These are phyloP conservation scores for Drosophila setifemur DNA, from an alignment of 1,140 invertebrate species.

Conservation along the genomic window DNA sequence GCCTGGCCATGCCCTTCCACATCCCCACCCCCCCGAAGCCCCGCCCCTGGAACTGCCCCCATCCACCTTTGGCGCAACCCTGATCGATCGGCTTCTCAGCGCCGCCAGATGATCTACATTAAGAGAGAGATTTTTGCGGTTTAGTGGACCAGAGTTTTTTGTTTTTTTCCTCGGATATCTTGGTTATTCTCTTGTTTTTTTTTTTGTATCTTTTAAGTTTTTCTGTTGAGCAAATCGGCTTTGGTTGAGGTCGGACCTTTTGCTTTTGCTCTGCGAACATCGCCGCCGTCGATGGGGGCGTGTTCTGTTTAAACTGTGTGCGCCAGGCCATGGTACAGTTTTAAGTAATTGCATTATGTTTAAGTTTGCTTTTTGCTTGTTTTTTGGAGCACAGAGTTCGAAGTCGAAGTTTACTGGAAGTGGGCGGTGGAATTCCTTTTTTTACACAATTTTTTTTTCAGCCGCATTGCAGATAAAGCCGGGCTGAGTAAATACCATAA, in stretches of 20 bases:
- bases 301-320: slow-evolving; percentile 71
- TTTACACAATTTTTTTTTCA: slow-evolving; percentile 2
- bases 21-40: not conserved
- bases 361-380: slow-evolving; percentile 45
- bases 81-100: slow-evolving; percentile 71
- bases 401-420: slow-evolving; percentile 62
- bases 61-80: not conserved
- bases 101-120: slow-evolving; percentile 79
- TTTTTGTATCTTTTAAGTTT: not conserved
- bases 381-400: slow-evolving; percentile 62
- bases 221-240: no score
- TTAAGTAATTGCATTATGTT: slow-evolving; percentile 81
- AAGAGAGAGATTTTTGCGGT: slow-evolving; percentile 72
- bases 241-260: slow-evolving; percentile 53
- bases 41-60: not conserved
- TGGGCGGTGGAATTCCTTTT: slow-evolving; percentile 49
- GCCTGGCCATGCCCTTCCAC: slow-evolving; percentile 6
- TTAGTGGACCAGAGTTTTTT: slow-evolving; percentile 13
- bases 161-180: not conserved
- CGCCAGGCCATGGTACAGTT: slow-evolving; percentile 73
- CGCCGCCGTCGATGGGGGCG: slow-evolving; percentile 56
- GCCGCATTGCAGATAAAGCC: slow-evolving; percentile 33
- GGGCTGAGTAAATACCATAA: slow-evolving; percentile 58
- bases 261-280: slow-evolving; percentile 47
- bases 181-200: not conserved